Evolutionary conservation across 2,797 vertebrate genomes (phyloP), one percentile per base, ranked within the genome.

Genomic region (Centroberyx gerrardi): DNA sequence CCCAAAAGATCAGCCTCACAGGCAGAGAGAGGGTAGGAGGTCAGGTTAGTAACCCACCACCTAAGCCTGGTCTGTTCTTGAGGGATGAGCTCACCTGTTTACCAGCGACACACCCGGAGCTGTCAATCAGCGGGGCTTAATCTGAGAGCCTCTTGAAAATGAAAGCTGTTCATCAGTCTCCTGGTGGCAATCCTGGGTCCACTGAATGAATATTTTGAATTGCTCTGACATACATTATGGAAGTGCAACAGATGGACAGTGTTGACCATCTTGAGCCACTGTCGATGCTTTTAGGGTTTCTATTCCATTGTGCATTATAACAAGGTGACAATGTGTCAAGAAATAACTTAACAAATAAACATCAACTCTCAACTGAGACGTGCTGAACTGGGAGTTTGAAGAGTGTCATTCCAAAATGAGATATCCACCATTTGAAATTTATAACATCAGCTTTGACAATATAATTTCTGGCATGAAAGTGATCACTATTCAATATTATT

Each of bases 201-300:
- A 51, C 15, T 61, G 29, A 78, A 73, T 80, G 17, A 74, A 77
- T 69, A 68, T 72, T 76, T 77, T 69, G 71, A 58, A 73, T 71
- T 75, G 14, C 55, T 74, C 59, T 68, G 63, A 83, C 69, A 79
- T 14, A 28, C 1, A 17, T 27, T 53, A 51, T 17, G 8, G 65
- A 83, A 33, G 62, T 68, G 58, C 54, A 88, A 82, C 83, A 90
- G 88, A 88, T 88, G 75, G 82, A 29, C 22, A 17, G 13, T 17
- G 74, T 56, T 80, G 79, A 62, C 78, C 66, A 56, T 83, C 64
- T 79, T 40, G 54, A 49, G 10, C 49, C 1, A 14, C 76, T 62
- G 52, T 17, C 68, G 38, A 31, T 3, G 2, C 74, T 68, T 64
- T 77, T 9, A n/a, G 8, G 56, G 73, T n/a, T 55, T 62, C n/a